These are phyloP conservation scores for Platyura marginata DNA, from an alignment of 1,140 invertebrate genomes.

Conservation along the genomic window DNA sequence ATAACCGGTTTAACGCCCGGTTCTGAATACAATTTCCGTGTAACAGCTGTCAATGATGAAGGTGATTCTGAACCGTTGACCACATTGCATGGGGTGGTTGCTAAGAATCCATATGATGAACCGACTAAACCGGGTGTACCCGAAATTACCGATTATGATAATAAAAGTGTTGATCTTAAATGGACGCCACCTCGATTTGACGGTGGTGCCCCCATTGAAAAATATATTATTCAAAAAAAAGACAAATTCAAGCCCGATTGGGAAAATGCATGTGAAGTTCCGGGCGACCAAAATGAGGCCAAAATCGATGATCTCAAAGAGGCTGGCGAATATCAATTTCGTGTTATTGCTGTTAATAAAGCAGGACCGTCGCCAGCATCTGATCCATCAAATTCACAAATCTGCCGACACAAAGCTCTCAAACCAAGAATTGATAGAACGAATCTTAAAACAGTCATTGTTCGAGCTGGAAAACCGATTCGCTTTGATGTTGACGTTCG, in stretches of 20 bases:
- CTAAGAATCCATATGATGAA: conserved; percentile 93
- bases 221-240: conserved; percentile 97
- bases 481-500: conserved; percentile 86
- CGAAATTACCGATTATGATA: conserved; percentile 81
- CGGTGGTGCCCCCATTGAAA: conserved; percentile 87
- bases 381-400: conserved; percentile 80
- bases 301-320: conserved; percentile 78
- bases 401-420: conserved; percentile 67
- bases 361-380: conserved; percentile 86
- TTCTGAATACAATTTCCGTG: conserved; percentile 90
- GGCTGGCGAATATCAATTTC: conserved; percentile 85
- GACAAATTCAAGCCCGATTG: conserved; percentile 75
- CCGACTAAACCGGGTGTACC: conserved; percentile 75
- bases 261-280: conserved; percentile 79
- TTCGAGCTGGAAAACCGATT: conserved; percentile 79
- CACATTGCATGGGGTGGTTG: conserved; percentile 63
- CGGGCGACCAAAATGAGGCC: conserved; percentile 54
- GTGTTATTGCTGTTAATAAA: conserved; percentile 91
- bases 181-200: conserved; percentile 85
- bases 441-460: conserved; percentile 76
- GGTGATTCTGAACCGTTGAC: conserved; percentile 88
- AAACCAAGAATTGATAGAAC: conserved; percentile 94
- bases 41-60: conserved; percentile 87
- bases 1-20: conserved; percentile 77
- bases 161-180: conserved; percentile 81